Evolutionary conservation across 35 echinoderm and acorn worm genomes (phyloP), one percentile per base, ranked within the genome.

Genomic region (Nesometra sesokonis): DNA sequence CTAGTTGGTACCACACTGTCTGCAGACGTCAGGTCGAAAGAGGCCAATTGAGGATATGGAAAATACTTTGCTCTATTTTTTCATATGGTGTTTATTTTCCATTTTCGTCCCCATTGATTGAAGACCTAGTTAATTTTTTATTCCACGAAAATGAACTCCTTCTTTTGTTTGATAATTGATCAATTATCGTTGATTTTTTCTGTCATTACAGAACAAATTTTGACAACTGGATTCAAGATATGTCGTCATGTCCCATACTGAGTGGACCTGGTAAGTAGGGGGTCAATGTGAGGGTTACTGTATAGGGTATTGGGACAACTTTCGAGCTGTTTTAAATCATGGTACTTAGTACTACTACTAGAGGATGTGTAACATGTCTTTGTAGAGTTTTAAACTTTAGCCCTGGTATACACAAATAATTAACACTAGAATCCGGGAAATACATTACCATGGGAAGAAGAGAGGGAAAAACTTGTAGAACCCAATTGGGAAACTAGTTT

Each of bases 161-260:
- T 11, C 52, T 67, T 43, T 67, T 67, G 52, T 67, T 80, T 33
- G 32, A 27, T 15, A 80, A 80, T 27, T 78, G 23, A 3, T 78
- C 77, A 78, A 78, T 34, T 34, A 34, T 80, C 3, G 3, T 9
- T 32, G 34, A 35, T 80, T 8, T 80, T 32, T 80, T 32, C 8
- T 30, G 4, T 7, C 31, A 13, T 32, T 34, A 80, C 11, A 80
- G 32, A 80, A 17, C 9, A 32, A 15, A 31, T 17, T 76, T 90
- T n/a, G 84, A 30, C 23, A 35, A 32, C 11, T 91, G 90, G 86
- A 77, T 84, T 80, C 86, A 91, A 35, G 78, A 88, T 3, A 87
- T 88, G 17, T 82, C 81, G 21, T 33, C 78, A 39, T 91, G 85
- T 23, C 90, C 85, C 3, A 87, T 87, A 0, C 33, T 83, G 13